These are phyloP conservation scores for Thereuonema tuberculata DNA, from an alignment of 1,140 invertebrate genomes.

Conservation along the genomic window DNA sequence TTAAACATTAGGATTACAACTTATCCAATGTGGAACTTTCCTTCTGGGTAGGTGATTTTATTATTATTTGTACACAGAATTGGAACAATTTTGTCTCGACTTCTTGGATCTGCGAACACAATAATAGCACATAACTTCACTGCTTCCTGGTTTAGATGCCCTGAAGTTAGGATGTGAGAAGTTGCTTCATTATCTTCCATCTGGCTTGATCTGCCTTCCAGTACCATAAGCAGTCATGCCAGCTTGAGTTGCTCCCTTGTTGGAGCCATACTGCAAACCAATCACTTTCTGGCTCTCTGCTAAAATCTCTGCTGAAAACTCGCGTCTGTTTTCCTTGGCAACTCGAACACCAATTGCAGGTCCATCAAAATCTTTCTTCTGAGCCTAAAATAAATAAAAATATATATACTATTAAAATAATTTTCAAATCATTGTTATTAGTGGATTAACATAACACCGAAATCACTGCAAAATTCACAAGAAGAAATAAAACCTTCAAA, in stretches of 20 bases:
- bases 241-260: constrained; percentile 39
- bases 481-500: neutral
- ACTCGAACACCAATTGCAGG: constrained; percentile 41
- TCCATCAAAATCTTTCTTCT: constrained; percentile 37
- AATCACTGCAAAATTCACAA: neutral
- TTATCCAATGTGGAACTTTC: too few relatives aligned
- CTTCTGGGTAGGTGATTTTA: too few relatives aligned
- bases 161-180: neutral
- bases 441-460: too few relatives aligned
- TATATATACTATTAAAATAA: constrained; percentile 6
- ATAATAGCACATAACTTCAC: too few relatives aligned
- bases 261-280: constrained; percentile 38
- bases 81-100: too few relatives aligned
- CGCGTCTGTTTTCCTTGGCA: constrained; percentile 37
- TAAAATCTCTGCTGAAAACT: constrained; percentile 35
- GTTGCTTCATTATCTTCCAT: constrained; percentile 23
- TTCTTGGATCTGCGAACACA: too few relatives aligned
- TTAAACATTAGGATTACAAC: too few relatives aligned
- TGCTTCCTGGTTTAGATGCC: neutral
- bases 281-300: constrained; percentile 39
- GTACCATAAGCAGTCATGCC: constrained; percentile 44
- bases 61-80: too few relatives aligned
- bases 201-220: constrained; percentile 37
- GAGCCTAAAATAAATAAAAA: constrained; percentile 30
- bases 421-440: neutral